Evolutionary conservation across 2,113 vertebrate genomes (phyloP), one percentile per base, ranked within the genome.

Genomic region (Salvator merianae): DNA sequence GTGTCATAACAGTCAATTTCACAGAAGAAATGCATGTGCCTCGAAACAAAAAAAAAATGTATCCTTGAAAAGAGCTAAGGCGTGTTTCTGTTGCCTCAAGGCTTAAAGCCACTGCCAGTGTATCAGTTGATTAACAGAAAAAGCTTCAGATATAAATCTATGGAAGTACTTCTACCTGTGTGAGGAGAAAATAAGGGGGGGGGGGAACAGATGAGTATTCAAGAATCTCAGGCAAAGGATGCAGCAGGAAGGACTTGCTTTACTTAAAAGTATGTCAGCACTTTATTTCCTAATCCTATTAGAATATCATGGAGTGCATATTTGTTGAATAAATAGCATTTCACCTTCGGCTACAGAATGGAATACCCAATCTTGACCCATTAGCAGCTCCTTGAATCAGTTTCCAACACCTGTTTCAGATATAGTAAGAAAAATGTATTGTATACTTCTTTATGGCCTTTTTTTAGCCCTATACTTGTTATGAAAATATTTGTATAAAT

Each of bases 401-500:
- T 88, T 89, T 86, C 53, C n/a, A 36, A 86, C 77, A 43, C 32
- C 87, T 90, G 71, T 82, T 88, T 89, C 90, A 70, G 30, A 62
- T 90, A 88, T 28, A 10, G 36, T 32, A 32, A 69, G 66, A 69
- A 47, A 72, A 40, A 59, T 72, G 16, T 73, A 1, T 14, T 10
- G 5, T 47, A 47, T 47, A 7, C 43, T 47, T 9, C 79, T 76
- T 90, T 79, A 30, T 78, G 90, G 90, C 13, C 10, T 74, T 86
- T 80, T 14, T 77, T n/a, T 28, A 70, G 55, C 36, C 50, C 30
- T 16, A 22, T 50, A 12, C 47, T 81, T 59, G 24, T 14, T 24
- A 59, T 30, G 32, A 55, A 72, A 72, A 59, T 72, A 2, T 81
- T n/a, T 47, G 9, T 71, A 26, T 38, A 36, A 24, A 30, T 28